Percentiles rank a stretch among this genome's conserved stretches.
Evolutionary conservation across 37 sponge, comb jelly and placozoan species (phyloP).

Genomic region (Lycopodina hypogea): DNA sequence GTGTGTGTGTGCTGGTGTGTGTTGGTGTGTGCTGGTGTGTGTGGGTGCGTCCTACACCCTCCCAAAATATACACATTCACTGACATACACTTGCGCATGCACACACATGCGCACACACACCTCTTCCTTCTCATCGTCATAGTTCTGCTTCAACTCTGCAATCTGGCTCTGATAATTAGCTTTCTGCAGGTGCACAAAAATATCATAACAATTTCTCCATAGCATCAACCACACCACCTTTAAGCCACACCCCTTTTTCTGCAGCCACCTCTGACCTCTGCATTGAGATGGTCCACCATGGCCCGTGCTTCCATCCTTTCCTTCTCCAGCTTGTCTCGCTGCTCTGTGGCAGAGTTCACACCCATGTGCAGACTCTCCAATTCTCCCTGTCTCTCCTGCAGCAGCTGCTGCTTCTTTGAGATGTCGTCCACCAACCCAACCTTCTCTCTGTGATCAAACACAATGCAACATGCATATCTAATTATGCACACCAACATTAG

Average conservation of each 20-base stretch:
- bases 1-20: no score
- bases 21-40: no score
- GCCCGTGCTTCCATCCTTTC: conserved; percentile 47
- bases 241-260: background rate
- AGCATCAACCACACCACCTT: background rate
- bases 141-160: conserved; percentile 49
- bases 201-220: background rate
- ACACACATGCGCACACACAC: no score
- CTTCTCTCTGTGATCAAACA: conserved; percentile 50
- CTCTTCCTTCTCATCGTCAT: conserved; percentile 61
- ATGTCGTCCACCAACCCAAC: conserved; percentile 35
- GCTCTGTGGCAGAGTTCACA: background rate
- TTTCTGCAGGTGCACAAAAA: conserved; percentile 33
- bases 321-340: conserved; percentile 53
- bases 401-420: conserved; percentile 38
- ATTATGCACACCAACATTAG: no score
- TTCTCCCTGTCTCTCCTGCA: conserved; percentile 37
- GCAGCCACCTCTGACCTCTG: conserved; percentile 37
- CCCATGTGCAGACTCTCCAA: conserved; percentile 42
- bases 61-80: no score
- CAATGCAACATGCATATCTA: no score
- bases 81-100: no score
- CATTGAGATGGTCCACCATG: conserved; percentile 52
- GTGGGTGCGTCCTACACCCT: no score
- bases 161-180: conserved; percentile 36